Percentiles rank a stretch among this genome's conserved stretches.
These are phyloP conservation scores for Ceuthmochares aereus DNA, from an alignment of 2,113 vertebrate genomes.

Conservation along the genomic window DNA sequence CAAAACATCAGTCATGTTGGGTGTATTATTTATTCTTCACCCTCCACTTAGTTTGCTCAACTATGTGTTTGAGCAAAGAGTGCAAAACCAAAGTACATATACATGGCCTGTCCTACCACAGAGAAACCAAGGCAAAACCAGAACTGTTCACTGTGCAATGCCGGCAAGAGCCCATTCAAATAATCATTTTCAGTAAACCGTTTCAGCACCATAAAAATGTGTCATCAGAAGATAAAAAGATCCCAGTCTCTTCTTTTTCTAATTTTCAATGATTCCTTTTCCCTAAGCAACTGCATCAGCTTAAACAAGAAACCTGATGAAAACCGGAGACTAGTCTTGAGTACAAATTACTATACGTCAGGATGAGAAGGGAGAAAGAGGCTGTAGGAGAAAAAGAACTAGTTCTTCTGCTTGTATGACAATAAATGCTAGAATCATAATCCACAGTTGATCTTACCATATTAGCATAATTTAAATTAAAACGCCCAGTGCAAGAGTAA, in stretches of 20 bases:
- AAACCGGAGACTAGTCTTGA: slow-evolving; percentile 16
- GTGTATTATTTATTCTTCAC: not conserved
- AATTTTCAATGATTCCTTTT: not conserved
- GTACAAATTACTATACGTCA: not conserved
- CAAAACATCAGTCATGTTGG: not conserved
- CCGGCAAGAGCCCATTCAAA: not conserved
- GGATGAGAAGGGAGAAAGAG: not conserved
- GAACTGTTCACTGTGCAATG: not conserved
- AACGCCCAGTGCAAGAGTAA: slow-evolving; percentile 46
- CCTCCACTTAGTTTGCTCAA: not conserved
- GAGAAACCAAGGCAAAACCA: not conserved
- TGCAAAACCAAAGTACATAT: not conserved
- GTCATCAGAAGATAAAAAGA: not conserved
- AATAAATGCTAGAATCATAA: slow-evolving; percentile 54
- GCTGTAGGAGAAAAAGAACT: not conserved
- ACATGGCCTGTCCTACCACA: not conserved
- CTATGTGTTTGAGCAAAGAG: not conserved
- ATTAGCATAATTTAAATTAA: slow-evolving; percentile 68
- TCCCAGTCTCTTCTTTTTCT: not conserved
- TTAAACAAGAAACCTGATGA: slow-evolving; percentile 24
- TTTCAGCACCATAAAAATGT: not conserved
- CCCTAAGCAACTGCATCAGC: not conserved
- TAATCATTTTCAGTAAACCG: not conserved
- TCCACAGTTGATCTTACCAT: slow-evolving; percentile 45
- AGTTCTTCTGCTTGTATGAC: slow-evolving; percentile 1